These are phyloP conservation scores for Etheostoma spectabile DNA, from an alignment of 2,113 vertebrate genomes.

Conservation along the genomic window DNA sequence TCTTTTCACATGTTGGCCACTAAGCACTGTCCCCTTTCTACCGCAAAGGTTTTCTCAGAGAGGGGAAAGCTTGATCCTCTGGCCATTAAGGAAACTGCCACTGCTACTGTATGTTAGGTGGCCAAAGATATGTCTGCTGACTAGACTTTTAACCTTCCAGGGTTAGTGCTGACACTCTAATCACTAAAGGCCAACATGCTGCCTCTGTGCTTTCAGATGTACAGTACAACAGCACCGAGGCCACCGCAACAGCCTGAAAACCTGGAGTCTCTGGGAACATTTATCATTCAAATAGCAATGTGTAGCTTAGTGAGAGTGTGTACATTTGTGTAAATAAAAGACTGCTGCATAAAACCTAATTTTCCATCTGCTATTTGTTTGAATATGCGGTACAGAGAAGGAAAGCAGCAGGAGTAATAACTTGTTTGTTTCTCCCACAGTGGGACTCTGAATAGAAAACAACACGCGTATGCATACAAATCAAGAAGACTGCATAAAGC, in stretches of 20 bases:
- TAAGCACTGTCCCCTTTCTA: too few species aligned
- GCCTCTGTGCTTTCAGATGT: constrained; percentile 12
- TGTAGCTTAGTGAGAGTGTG: not conserved
- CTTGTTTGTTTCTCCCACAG: constrained; percentile 65
- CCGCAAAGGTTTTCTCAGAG: not conserved
- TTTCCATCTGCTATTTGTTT: constrained; percentile 49
- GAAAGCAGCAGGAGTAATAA: constrained; percentile 58
- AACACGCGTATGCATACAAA: constrained; percentile 23
- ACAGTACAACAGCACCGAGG: not conserved
- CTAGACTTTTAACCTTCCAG: constrained; percentile 19
- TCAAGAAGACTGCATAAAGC: constrained; percentile 35
- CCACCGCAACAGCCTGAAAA: constrained; percentile 10
- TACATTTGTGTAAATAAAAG: constrained; percentile 42
- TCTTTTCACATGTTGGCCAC: not conserved
- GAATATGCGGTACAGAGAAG: constrained; percentile 31
- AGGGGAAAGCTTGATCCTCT: not conserved
- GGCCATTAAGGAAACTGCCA: constrained; percentile 4
- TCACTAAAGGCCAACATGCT: constrained; percentile 8
- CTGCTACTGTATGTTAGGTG: constrained; percentile 7
- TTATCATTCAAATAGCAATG: not conserved
- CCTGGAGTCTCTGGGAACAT: not conserved
- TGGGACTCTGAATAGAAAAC: constrained; percentile 55
- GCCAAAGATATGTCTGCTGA: constrained; percentile 8
- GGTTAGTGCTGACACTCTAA: constrained; percentile 37
- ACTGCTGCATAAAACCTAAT: constrained; percentile 43